Evolutionary conservation across 1,140 invertebrate species (phyloP), one percentile per base, ranked within the genome.

Genomic region (Muscidifurax raptorellus): DNA sequence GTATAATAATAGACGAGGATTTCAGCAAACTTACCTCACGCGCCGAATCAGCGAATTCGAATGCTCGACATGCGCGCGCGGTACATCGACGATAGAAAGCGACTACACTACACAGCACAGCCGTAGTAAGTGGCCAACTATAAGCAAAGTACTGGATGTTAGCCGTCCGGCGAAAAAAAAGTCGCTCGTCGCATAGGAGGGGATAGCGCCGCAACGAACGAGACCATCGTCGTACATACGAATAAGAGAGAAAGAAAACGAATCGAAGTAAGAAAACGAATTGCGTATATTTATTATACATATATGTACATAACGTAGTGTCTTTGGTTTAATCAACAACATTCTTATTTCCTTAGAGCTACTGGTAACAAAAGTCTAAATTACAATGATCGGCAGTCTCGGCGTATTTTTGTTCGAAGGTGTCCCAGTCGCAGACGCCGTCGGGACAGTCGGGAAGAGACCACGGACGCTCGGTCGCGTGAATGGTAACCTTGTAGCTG

Each of bases 401-500:
- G 15, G 3, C 67, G 32, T 82, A n/a, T 25, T 81, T 86, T 15
- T 82, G 10, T 44, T 92, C 89, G 2, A 94, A 25, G 52, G 89
- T 90, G 3, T 59, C 52, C 52, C 52, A 59, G 12, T 91, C 89
- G 80, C 93, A 93, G 0, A 93, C 80, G 2, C 92, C 92, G 0
- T 88, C 86, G 13, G 91, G 83, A 47, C 93, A 94, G 12, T 90
- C 92, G 13, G 90, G 88, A 47, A 90, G 88, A 10, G 82, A 69
- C 10, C 93, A 71, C 13, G 90, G 87, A 28, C 89, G 88, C 83
- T 93, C 93, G 72, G 90, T 89, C 22, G 92, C 78, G 59, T 91
- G 93, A 76, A 94, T 91, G 72, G 90, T 90, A 0, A 93, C 90
- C 79, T 91, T 91, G 71, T 91, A 89, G 28, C 85, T 84, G 36